Percentiles rank a stretch among this genome's conserved stretches.
Conservation (phyloP, 2,113 vertebrate genomes). For the Philantomba maxwellii region DNA sequence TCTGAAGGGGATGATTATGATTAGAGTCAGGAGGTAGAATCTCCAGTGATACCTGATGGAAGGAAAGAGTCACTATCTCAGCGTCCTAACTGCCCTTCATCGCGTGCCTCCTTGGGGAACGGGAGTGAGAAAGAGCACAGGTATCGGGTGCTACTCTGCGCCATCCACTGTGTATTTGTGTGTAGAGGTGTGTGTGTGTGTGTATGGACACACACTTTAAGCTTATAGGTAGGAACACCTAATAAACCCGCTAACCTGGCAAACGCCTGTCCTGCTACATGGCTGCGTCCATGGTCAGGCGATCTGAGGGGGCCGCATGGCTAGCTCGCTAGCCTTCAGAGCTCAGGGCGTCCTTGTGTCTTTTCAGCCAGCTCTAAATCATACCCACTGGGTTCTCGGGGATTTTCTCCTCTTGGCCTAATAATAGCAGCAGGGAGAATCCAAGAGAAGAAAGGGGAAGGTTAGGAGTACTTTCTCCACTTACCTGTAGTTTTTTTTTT, state of each 20-base stretch:
- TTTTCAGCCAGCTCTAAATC: not conserved
- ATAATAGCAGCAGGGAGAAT: not conserved
- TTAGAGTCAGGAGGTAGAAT: not conserved
- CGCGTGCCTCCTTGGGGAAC: not conserved
- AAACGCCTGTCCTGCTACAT: accelerated
- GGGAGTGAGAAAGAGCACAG: not conserved
- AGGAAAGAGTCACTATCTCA: not conserved
- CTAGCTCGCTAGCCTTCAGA: not conserved
- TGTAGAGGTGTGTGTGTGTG: not conserved
- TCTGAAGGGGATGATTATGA: not conserved
- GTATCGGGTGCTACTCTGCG: not conserved
- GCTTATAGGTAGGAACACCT: not conserved
- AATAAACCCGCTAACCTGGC: not conserved
- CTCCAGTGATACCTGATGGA: not conserved
- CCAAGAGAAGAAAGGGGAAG: not conserved
- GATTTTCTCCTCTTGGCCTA: not conserved
- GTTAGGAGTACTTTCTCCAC: not conserved
- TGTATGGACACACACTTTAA: not conserved
- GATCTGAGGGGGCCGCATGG: not conserved
- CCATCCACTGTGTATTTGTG: not conserved
- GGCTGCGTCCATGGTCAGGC: not conserved
- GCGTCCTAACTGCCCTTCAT: not conserved
- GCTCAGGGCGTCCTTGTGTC: not conserved
- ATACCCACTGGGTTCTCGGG: not conserved
- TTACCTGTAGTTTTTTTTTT: not conserved